These are phyloP conservation scores for Liodrosophila aerea DNA, from an alignment of 2,888 invertebrate genomes.

Conservation along the genomic window DNA sequence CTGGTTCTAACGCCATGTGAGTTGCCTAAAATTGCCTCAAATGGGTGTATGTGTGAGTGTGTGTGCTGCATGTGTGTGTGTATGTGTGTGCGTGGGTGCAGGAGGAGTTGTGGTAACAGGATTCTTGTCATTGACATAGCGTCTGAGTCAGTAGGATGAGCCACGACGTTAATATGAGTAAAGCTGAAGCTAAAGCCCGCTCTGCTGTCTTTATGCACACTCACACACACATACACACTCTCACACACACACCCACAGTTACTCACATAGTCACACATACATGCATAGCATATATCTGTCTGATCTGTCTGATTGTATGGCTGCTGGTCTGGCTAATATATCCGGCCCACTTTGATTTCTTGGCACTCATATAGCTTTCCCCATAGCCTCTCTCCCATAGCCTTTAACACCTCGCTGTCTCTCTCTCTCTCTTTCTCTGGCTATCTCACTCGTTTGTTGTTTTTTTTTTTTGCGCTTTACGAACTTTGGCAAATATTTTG, in stretches of 20 bases:
- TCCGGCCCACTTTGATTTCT: conserved; percentile 64
- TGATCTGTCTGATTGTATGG: no score
- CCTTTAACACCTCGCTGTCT: no score
- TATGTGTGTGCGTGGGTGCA: conserved; percentile 5
- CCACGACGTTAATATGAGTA: background rate
- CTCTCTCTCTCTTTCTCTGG: no score
- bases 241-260: no score
- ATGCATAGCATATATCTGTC: no score
- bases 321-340: conserved; percentile 53
- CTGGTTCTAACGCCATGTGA: conserved; percentile 17
- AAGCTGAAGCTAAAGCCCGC: conserved; percentile 10
- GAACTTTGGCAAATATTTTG: conserved; percentile 71
- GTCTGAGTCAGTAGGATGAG: no score
- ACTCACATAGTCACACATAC: no score
- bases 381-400: background rate
- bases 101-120: conserved; percentile 15
- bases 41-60: conserved; percentile 7
- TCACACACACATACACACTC: no score
- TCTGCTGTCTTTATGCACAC: conserved; percentile 27
- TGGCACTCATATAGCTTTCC: conserved; percentile 37
- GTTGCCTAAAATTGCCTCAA: conserved; percentile 18
- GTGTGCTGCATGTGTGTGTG: no score
- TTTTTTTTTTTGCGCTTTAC: conserved; percentile 35
- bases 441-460: no score
- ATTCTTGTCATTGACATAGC: conserved; percentile 36